These are phyloP conservation scores for roundworm (Caenorhabditis elegans) DNA, from an alignment of 1,140 invertebrate species.

Conservation along the genomic window DNA sequence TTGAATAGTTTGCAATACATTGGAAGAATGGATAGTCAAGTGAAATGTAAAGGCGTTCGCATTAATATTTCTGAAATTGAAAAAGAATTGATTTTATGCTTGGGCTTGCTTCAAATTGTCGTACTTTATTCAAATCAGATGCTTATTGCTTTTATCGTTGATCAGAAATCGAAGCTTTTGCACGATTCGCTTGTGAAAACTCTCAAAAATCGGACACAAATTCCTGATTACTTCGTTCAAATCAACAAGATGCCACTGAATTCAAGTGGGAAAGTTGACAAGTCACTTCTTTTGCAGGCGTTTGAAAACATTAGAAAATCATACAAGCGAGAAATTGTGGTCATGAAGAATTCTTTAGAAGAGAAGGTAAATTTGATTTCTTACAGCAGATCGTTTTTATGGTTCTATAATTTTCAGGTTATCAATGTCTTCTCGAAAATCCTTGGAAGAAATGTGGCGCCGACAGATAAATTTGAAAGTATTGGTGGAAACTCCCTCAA, in stretches of 20 bases:
- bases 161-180: neutral
- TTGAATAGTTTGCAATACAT: conserved; percentile 36
- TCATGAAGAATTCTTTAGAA: conserved; percentile 9
- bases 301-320: neutral
- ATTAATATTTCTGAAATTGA: conserved; percentile 36
- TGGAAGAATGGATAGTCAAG: conserved; percentile 49
- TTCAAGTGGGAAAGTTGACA: conserved; percentile 53
- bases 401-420: neutral
- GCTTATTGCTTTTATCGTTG: conserved; percentile 43
- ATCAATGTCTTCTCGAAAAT: neutral
- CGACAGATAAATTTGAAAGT: neutral
- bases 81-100: neutral
- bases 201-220: neutral
- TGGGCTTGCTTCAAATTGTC: neutral
- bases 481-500: neutral
- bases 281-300: conserved; percentile 21
- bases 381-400: neutral
- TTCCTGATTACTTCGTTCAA: conserved; percentile 42
- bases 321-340: conserved; percentile 19
- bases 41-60: conserved; percentile 51
- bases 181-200: neutral
- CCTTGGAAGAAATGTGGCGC: neutral
- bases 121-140: conserved; percentile 10
- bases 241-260: conserved; percentile 49
- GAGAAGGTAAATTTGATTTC: conserved; percentile 5